Evolutionary conservation across 2,888 invertebrate species (phyloP), one percentile per base, ranked within the genome.

Genomic region (Plebejus argus): DNA sequence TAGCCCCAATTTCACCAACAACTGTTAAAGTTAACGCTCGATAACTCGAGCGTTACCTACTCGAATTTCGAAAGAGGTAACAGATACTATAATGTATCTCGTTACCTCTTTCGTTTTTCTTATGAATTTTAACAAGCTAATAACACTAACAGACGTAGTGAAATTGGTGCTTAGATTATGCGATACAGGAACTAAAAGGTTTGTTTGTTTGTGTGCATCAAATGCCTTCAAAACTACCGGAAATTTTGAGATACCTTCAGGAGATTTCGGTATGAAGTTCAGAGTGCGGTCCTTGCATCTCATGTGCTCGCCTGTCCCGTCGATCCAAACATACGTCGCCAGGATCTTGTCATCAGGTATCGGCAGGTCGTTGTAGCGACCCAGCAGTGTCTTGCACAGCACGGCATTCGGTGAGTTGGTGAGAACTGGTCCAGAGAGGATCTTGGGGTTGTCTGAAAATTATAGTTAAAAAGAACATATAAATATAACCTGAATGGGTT

Each of bases 251-350:
- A 82, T 86, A 97, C 97, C 97, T 93, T 96, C 95, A 5, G 97
- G 96, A 81, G 94, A 91, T 81, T 95, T 95, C 3, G 98, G 98
- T 81, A 97, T 95, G 85, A 97, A 97, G 87, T 96, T 96, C 79
- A 98, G 88, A 0, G 99, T 99, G 81, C 98, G 95, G 80, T 98
- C 98, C 91, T 99, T 99, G 91, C 97, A 97, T 79, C 98, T 95
- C 77, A 98, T 86, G 85, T 97, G 95, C 89, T 98, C 98, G 35
- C 98, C 98, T 33, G 97, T 96, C 45, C 99, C 99, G 87, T 99
- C 99, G 84, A 99, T 98, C 99, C 99, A 99, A 78, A 99, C 95
- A 91, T 99, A 99, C 77, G 97, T 98, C 66, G 97, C 98, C 87
- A 97, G 96, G 76, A 97, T 95, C 87, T 96, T 95, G 84, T 97